A percentile compares a stretch with the other conserved stretches of the same genome.
phyloP scores from a whole-genome alignment of 2,888 invertebrate species.

The Hartigia nigra region DNA sequence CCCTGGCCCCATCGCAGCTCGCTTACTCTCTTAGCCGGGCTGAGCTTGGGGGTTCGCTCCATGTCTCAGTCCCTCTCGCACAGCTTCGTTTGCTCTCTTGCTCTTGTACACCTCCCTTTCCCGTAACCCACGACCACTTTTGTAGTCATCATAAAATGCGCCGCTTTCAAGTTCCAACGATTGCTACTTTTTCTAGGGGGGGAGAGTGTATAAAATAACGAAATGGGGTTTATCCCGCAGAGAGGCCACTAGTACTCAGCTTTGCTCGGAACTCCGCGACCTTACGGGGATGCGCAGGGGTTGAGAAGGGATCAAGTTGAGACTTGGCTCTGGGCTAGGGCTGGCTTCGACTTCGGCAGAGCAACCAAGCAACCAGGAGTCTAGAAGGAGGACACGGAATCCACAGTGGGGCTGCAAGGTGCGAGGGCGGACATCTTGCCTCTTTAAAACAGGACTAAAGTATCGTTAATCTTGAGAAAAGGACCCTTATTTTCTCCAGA shows the following conservation, averaged over 20 bases:
- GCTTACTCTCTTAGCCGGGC: constrained; percentile 1
- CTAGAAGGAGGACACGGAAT: constrained; percentile 14
- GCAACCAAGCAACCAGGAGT: constrained; percentile 3
- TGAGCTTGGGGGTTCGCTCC: constrained; percentile 23
- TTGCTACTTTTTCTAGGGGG: constrained; percentile 43
- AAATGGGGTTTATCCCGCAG: constrained; percentile 40
- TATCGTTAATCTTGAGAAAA: constrained; percentile 64
- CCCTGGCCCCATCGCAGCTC: constrained; percentile 27
- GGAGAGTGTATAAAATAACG: constrained; percentile 45
- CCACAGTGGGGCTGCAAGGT: constrained; percentile 22
- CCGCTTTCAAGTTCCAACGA: constrained; percentile 50
- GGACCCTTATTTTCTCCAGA: constrained; percentile 57
- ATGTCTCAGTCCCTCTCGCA: constrained; percentile 28
- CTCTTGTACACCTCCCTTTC: constrained; percentile 30
- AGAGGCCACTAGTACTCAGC: constrained; percentile 15
- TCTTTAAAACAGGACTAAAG: constrained; percentile 64
- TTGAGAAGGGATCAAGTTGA: constrained; percentile 14
- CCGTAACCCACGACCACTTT: constrained; percentile 51
- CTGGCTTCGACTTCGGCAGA: neutral
- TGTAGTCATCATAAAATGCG: constrained; percentile 55
- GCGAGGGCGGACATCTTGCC: constrained; percentile 31
- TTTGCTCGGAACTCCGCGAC: neutral
- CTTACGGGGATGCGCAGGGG: constrained; percentile 26
- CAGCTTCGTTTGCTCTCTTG: constrained; percentile 22
- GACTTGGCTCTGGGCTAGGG: neutral